phyloP scores from a whole-genome alignment of 2,888 invertebrate genomes.

The Sisyra nigra region DNA sequence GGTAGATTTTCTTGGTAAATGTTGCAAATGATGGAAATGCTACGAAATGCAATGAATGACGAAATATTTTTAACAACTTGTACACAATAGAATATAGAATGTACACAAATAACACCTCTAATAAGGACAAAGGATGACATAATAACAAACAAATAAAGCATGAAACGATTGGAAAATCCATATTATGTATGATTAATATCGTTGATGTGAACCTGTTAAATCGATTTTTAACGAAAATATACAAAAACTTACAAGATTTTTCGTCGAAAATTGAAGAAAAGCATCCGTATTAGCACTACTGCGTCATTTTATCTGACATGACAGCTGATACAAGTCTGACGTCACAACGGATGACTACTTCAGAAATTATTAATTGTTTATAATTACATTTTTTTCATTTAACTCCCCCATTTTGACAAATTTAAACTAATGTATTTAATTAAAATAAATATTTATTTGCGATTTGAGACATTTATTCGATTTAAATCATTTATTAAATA shows the following conservation, averaged over 20 bases:
- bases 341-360: constrained; percentile 24
- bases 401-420: no score
- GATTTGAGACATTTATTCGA: neutral
- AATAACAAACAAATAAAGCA: constrained; percentile 5
- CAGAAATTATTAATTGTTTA: neutral
- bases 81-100: no score
- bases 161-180: neutral
- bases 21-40: no score
- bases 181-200: no score
- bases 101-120: neutral
- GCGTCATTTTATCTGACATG: constrained; percentile 41
- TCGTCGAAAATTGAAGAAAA: constrained; percentile 5
- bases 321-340: constrained; percentile 35
- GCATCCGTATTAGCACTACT: constrained; percentile 25
- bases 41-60: no score
- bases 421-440: no score
- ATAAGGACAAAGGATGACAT: constrained; percentile 9
- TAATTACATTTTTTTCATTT: neutral
- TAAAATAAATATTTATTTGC: no score
- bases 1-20: no score
- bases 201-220: neutral
- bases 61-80: no score
- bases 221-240: neutral
- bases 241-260: constrained; percentile 2
- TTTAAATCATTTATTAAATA: neutral